Evolutionary conservation across 2,888 invertebrate species (phyloP), one percentile per base, ranked within the genome.

Genomic region (Agonopterix arenella): DNA sequence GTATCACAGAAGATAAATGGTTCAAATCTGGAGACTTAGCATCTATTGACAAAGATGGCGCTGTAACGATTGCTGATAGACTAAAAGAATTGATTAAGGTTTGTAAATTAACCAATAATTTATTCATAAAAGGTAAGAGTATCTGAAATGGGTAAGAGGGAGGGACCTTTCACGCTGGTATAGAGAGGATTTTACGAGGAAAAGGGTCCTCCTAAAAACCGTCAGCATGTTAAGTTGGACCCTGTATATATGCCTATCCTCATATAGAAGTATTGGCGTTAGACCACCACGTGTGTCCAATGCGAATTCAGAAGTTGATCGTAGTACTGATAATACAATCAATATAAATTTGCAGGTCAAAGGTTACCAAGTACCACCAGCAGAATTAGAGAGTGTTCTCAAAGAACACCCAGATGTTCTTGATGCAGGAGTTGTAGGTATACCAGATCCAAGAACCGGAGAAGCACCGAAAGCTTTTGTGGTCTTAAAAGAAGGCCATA

Each of bases 31-130:
- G 95, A 7, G 96, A 96, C 68, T 77, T 95, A 46, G 93, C 90
- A 2, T 90, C 89, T 59, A 90, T 91, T 52, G 92, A 93, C 61
- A 90, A 93, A 44, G 83, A 92, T 5, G 92, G 93, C 9, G 72
- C 70, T 28, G 85, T 94, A 53, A 94, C 90, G 55, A 91, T 96
- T 50, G 91, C 92, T 9, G 96, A 95, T 69, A 90, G 96, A 53
- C 72, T 93, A 45, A 96, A 96, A 70, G 95, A 96, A 73, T 80
- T 96, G 41, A 96, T 96, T 55, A 96, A 96, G 80, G 94, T 94
- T 56, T 52, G 47, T 18, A 43, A 11, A 11, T n/a, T 4, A 43
- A 11, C 8, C 8, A 43, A 43, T 13, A 43, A 43, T 7, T 5
- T 5, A 7, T 28, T 18, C 18, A 18, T 18, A 18, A 18, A 18